Evolutionary conservation across 2,888 invertebrate genomes (phyloP).

Genomic region (Rhaphigaster nebulosa): DNA sequence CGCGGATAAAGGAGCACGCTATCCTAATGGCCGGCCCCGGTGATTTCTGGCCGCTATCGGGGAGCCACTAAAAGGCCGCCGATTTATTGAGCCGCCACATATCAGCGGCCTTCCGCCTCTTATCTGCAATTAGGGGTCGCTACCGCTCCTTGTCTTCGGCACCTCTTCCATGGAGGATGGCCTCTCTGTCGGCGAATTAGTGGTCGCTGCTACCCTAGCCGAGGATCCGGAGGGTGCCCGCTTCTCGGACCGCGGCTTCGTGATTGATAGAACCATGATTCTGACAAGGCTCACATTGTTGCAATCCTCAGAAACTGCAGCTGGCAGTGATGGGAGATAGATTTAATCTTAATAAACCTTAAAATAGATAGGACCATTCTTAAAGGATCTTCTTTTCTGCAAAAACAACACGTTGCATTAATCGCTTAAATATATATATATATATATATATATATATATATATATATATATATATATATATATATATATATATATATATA

Average conservation of each 20-base stretch:
- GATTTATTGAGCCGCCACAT: slow-evolving; percentile 46
- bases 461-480: too few relatives aligned
- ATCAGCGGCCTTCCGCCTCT: slow-evolving; percentile 49
- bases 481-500: too few relatives aligned
- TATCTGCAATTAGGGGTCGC: slow-evolving; percentile 45
- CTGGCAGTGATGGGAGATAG: too few relatives aligned
- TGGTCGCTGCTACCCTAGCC: neutral
- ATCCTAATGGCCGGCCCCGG: slow-evolving; percentile 18
- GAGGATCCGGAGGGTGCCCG: neutral
- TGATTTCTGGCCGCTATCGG: slow-evolving; percentile 47
- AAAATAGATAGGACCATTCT: too few relatives aligned
- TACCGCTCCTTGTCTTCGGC: slow-evolving; percentile 38
- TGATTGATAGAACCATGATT: neutral
- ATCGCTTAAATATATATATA: too few relatives aligned
- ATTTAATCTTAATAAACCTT: too few relatives aligned
- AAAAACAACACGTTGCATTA: too few relatives aligned
- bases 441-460: too few relatives aligned
- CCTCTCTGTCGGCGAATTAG: slow-evolving; percentile 4
- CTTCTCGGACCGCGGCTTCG: neutral
- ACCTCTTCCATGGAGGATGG: slow-evolving; percentile 6
- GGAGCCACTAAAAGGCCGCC: slow-evolving; percentile 12
- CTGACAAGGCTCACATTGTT: neutral
- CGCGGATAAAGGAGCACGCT: slow-evolving; percentile 44
- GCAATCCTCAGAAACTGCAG: too few relatives aligned
- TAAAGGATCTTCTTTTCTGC: too few relatives aligned